Evolutionary conservation across 1,140 invertebrate species (phyloP), one percentile per base, ranked within the genome.

Genomic region (Chironomus tepperi): DNA sequence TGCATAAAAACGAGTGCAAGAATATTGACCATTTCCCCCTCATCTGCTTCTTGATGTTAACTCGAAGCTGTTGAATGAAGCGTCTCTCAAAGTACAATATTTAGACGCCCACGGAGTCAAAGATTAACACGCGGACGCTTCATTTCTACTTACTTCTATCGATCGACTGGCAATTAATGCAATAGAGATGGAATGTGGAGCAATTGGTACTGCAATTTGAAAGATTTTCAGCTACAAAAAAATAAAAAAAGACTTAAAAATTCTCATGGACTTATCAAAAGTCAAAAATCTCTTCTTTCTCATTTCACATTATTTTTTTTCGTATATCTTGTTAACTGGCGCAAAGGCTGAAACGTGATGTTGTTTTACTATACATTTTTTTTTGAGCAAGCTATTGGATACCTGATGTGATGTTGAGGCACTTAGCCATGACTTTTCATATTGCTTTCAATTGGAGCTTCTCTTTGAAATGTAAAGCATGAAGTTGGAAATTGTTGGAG

Each of bases 261-360:
- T 70, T 70, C 65, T 70, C 65, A 70, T 70, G 65, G 18, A 70
- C 18, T 70, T 70, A 70, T 70, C 65, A 21, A 70, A 21, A 70
- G 65, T 70, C 65, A 70, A 70, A 57, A 70, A 70, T 70, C 65
- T 70, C 12, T 18, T 18, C 18, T 70, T 19, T 7, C 65, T 21
- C 9, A 19, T 19, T 34, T 34, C 24, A 34, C 24, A 34, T 34
- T 34, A 34, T 34, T 34, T 34, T 34, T 34, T 34, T 34, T 34
- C 24, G 24, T 34, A 34, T 34, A 34, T 34, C 24, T 34, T 34
- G 24, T 34, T 34, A 34, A 34, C 24, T 34, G 24, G 47, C 47
- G 47, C 47, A 12, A 57, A n/a, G 12, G n/a, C 12, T 57, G 47
- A 70, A 70, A 70, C 65, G 65, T 70, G 65, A 70, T 18, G 65